Evolutionary conservation across 2,888 invertebrate species (phyloP).

Genomic region (Mellilla xanthometata): DNA sequence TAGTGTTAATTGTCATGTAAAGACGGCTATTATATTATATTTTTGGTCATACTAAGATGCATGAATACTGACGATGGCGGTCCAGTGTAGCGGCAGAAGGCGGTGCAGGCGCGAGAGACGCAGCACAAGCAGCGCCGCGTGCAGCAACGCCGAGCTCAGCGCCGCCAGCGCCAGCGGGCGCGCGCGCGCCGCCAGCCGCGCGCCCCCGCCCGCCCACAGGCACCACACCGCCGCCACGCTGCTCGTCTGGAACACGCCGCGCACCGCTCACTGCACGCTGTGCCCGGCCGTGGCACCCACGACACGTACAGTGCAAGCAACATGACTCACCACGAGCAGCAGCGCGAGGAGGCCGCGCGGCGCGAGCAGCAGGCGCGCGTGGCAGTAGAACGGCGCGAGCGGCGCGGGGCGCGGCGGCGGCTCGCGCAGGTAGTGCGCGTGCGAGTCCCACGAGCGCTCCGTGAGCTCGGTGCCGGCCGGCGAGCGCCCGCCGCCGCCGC

Average conservation of each 20-base stretch:
- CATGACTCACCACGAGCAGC: conserved; percentile 41
- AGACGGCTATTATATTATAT: no score
- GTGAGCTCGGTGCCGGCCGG: conserved; percentile 72
- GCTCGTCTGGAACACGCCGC: conserved; percentile 38
- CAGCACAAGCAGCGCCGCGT: conserved; percentile 56
- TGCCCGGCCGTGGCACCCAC: background rate
- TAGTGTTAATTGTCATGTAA: no score
- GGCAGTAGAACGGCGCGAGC: conserved; percentile 75
- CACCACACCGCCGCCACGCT: conserved; percentile 43
- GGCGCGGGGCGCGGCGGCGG: conserved; percentile 61
- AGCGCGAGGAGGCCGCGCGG: conserved; percentile 27
- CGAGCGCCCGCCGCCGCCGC: conserved; percentile 65
- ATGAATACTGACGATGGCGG: conserved; percentile 46
- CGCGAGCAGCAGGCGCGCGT: conserved; percentile 33
- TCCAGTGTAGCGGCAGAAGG: conserved; percentile 71
- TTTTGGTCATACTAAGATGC: conserved; percentile 10
- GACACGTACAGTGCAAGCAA: no score
- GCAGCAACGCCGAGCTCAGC: conserved; percentile 63
- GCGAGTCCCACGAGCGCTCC: conserved; percentile 79
- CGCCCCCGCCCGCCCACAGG: conserved; percentile 55
- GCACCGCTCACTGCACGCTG: no score
- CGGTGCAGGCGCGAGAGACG: conserved; percentile 63
- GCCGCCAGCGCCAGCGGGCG: conserved; percentile 69
- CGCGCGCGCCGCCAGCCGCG: conserved; percentile 49
- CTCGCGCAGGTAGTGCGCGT: conserved; percentile 74